A percentile compares a stretch with the other conserved stretches of the same genome.
phyloP scores from a whole-genome alignment of 1,140 invertebrate genomes.

The Sinonovacula constricta region DNA sequence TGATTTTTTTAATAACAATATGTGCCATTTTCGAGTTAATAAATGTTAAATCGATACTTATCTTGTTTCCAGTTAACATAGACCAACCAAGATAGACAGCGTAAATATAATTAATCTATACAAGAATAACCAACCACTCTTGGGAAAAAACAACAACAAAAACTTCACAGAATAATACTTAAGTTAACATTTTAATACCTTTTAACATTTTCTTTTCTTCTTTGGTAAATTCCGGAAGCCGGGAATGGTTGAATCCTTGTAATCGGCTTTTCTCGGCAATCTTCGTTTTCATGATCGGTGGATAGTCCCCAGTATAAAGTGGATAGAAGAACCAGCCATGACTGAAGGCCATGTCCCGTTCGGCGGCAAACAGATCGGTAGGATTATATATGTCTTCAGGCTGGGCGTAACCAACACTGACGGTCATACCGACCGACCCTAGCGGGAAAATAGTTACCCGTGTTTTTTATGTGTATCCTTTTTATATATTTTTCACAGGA shows the following conservation, averaged over 20 bases:
- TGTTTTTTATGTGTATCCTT: no score
- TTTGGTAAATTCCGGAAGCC: conserved; percentile 60
- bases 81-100: no score
- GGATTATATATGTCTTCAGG: conserved; percentile 58
- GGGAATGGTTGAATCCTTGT: conserved; percentile 57
- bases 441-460: not conserved
- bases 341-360: conserved; percentile 62
- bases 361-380: conserved; percentile 60
- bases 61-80: no score
- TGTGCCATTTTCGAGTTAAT: no score
- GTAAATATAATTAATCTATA: no score
- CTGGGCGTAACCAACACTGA: conserved; percentile 60
- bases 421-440: conserved; percentile 66
- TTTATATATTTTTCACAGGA: no score
- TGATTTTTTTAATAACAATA: no score
- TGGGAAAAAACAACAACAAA: no score
- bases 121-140: no score
- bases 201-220: conserved; percentile 54
- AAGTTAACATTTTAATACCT: no score
- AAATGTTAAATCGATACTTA: no score
- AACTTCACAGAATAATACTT: no score
- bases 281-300: conserved; percentile 65
- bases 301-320: conserved; percentile 77
- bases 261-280: conserved; percentile 55
- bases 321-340: conserved; percentile 75